These are phyloP conservation scores for Entomobrya proxima DNA, from an alignment of 2,888 invertebrate genomes.

Conservation along the genomic window DNA sequence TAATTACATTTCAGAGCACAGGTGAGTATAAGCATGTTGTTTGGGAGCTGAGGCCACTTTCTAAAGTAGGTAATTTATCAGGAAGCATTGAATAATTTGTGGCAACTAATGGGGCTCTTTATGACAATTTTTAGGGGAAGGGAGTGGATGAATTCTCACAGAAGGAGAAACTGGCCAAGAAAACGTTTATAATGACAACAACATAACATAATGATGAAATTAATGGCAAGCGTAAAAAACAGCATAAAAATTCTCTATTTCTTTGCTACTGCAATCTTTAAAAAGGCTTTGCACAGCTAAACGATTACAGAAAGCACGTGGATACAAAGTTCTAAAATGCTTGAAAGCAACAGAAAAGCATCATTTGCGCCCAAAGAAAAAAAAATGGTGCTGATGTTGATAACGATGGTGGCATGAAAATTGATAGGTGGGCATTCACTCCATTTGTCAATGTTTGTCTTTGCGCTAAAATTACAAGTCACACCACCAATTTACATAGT, in stretches of 20 bases:
- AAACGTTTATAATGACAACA: not conserved
- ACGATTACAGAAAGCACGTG: too few species aligned
- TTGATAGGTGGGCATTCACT: slow-evolving; percentile 53
- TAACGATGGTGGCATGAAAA: slow-evolving; percentile 34
- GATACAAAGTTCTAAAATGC: too few species aligned
- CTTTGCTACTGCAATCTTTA: not conserved
- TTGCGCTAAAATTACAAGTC: slow-evolving; percentile 17
- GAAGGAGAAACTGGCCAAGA: not conserved
- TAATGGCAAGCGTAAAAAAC: not conserved
- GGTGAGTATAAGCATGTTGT: too few species aligned
- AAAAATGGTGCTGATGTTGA: not conserved
- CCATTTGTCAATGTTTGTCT: slow-evolving; percentile 47
- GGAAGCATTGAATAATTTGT: not conserved
- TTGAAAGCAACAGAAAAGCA: not conserved
- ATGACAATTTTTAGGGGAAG: not conserved
- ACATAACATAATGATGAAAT: not conserved
- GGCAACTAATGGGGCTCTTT: not conserved
- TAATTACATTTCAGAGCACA: too few species aligned
- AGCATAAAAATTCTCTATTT: not conserved
- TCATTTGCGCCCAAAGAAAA: not conserved
- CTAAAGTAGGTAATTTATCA: not conserved
- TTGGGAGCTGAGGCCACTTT: not conserved
- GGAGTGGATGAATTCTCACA: not conserved
- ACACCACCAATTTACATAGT: slow-evolving; percentile 41
- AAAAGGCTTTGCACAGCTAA: not conserved